Conservation (phyloP, 1,140 invertebrate species). For the Neodiprion lecontei region DNA sequence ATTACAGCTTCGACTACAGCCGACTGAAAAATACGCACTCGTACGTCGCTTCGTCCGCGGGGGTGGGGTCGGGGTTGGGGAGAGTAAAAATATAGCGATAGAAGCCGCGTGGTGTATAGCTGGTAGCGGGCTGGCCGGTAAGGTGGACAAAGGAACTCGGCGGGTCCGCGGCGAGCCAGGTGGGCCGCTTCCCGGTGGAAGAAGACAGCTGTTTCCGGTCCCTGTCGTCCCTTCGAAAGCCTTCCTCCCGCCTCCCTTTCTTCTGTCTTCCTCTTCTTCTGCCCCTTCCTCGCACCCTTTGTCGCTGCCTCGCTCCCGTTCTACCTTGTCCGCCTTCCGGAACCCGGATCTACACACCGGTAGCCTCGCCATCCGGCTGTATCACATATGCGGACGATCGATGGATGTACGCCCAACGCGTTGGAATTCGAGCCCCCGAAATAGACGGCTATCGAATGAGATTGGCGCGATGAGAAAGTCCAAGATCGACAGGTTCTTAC, state of each 20-base stretch:
- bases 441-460: too few species aligned
- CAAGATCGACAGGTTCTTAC: too few species aligned
- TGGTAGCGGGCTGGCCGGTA: not conserved
- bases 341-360: not conserved
- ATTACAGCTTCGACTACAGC: not conserved
- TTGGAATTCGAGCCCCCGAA: too few species aligned
- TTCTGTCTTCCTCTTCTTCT: not conserved
- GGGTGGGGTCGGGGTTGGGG: too few species aligned
- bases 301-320: not conserved
- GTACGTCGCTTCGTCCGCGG: too few species aligned
- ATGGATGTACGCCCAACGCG: too few species aligned
- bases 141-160: not conserved
- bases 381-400: too few species aligned
- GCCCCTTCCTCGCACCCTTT: not conserved
- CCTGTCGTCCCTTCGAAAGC: not conserved
- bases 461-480: too few species aligned
- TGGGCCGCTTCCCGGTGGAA: not conserved
- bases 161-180: not conserved
- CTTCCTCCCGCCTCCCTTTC: not conserved
- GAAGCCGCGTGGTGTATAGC: not conserved
- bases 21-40: too few species aligned
- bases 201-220: conserved; percentile 15
- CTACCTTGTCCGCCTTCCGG: not conserved
- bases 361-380: too few species aligned
- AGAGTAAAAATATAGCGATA: too few species aligned